These are phyloP conservation scores for Adelphocoris suturalis DNA, from an alignment of 2,888 invertebrate species.

Conservation along the genomic window DNA sequence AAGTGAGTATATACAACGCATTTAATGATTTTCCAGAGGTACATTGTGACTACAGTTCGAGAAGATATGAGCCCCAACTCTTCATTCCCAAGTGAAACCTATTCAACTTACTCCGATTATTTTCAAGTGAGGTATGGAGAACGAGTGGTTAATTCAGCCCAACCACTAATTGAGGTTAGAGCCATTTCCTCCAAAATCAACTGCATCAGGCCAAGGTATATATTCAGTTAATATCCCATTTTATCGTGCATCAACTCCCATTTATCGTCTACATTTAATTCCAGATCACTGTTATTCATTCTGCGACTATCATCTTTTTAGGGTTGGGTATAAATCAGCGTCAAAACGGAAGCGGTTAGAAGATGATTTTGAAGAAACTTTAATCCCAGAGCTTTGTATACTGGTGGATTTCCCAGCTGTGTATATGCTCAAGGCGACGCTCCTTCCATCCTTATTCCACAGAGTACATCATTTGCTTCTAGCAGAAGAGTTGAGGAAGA, in stretches of 20 bases:
- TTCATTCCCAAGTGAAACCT: constrained; percentile 83
- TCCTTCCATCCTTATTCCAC: constrained; percentile 91
- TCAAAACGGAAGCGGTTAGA: constrained; percentile 69
- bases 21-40: constrained; percentile 78
- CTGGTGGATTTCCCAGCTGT: constrained; percentile 85
- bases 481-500: constrained; percentile 85
- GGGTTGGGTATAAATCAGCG: constrained; percentile 52
- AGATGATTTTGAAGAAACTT: constrained; percentile 81
- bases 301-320: constrained; percentile 32
- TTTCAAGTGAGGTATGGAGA: constrained; percentile 87
- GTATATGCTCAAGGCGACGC: constrained; percentile 91
- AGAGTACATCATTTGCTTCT: constrained; percentile 85
- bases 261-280: too few relatives aligned
- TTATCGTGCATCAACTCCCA: too few relatives aligned
- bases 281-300: too few relatives aligned
- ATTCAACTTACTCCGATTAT: constrained; percentile 86
- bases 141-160: constrained; percentile 82
- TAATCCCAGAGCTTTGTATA: constrained; percentile 93
- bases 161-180: constrained; percentile 91
- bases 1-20: too few relatives aligned
- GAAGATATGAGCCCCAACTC: constrained; percentile 84
- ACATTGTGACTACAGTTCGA: constrained; percentile 86
- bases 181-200: constrained; percentile 82
- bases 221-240: background rate
- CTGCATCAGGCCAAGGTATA: constrained; percentile 81